A percentile compares a stretch with the other conserved stretches of the same genome.
Conservation (phyloP, 30 jellyfish, hydroid and myxozoan genomes). For the Haliclystus octoradiatus region DNA sequence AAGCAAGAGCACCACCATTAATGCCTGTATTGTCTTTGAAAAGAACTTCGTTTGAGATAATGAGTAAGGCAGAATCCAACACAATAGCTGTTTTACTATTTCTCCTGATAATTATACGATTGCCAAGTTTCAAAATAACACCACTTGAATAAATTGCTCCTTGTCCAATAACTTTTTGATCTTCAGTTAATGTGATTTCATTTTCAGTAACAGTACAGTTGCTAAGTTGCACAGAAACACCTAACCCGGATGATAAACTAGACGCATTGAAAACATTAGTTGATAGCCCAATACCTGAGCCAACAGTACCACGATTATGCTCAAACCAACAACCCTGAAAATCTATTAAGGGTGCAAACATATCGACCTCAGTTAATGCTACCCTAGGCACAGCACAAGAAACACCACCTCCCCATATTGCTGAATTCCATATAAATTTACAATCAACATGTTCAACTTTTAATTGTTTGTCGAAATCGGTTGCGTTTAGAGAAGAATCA, state of each 20-base stretch:
- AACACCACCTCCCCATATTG: constrained; percentile 83
- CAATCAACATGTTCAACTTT: background rate
- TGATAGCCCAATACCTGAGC: constrained; percentile 56
- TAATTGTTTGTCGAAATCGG: too few species aligned
- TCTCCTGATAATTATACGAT: background rate
- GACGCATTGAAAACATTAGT: constrained; percentile 29
- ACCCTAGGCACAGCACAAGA: constrained; percentile 37
- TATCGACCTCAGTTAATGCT: background rate
- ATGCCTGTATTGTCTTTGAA: constrained; percentile 35
- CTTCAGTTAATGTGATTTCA: constrained; percentile 38
- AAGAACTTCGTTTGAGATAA: constrained; percentile 11
- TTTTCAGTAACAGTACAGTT: constrained; percentile 21
- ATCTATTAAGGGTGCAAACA: background rate
- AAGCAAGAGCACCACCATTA: constrained; percentile 73
- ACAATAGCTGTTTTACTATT: constrained; percentile 55
- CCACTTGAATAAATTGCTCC: constrained; percentile 77
- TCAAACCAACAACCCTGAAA: constrained; percentile 18
- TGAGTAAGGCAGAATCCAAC: constrained; percentile 41
- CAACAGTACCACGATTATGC: constrained; percentile 54
- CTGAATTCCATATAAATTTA: constrained; percentile 26
- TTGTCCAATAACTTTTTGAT: constrained; percentile 68
- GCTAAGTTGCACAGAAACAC: constrained; percentile 15
- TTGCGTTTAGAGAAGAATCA: background rate
- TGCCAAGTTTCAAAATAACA: constrained; percentile 4
- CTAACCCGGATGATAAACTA: constrained; percentile 45